Base-by-base conservation (phyloP, 2,113 vertebrate species). In the Dipodomys spectabilis region DNA sequence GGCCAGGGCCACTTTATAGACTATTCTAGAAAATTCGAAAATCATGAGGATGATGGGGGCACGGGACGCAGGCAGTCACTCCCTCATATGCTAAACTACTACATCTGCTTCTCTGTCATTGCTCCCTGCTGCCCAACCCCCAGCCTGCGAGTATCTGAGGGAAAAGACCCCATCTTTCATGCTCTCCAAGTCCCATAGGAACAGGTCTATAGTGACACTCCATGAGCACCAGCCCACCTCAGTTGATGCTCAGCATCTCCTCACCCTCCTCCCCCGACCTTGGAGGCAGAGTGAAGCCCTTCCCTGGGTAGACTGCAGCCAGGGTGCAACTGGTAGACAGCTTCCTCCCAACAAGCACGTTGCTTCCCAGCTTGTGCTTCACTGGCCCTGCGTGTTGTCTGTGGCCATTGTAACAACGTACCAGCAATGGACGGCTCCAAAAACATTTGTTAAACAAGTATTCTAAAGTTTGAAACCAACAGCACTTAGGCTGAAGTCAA, bases 311-410 rank as follows among this genome's bases (percentile, higher is more conserved):
- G 18, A 44, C 3, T 19, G 65, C 27, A 32, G 49, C 20, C 0
- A 1, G 28, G 9, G 35, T 44, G 15, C 35, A 13, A 32, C 1
- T 3, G 27, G 45, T 67, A 28, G 35, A 45, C 25, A n/a, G 9
- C 5, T 2, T n/a, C 19, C 32, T 83, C n/a, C 25, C 10, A 0
- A 3, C 32, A 15, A 20, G 7, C 0, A 13, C 1, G 64, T 82
- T 4, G 20, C 32, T 30, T 72, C 53, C 45, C 16, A 68, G 53
- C 15, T 18, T 57, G 53, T 57, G 53, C 16, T 57, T 57, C 53
- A 11, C 27, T 15, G 5, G 22, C 28, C 39, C 5, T 0, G 9
- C 10, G 30, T 19, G 82, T 71, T 18, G 53, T 45, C 65, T 1
- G 12, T 9, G 30, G 35, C 53, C 39, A 19, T 32, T 35, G 1